These are phyloP conservation scores for Agonopterix subpropinquella DNA, from an alignment of 2,888 invertebrate species.

Conservation along the genomic window DNA sequence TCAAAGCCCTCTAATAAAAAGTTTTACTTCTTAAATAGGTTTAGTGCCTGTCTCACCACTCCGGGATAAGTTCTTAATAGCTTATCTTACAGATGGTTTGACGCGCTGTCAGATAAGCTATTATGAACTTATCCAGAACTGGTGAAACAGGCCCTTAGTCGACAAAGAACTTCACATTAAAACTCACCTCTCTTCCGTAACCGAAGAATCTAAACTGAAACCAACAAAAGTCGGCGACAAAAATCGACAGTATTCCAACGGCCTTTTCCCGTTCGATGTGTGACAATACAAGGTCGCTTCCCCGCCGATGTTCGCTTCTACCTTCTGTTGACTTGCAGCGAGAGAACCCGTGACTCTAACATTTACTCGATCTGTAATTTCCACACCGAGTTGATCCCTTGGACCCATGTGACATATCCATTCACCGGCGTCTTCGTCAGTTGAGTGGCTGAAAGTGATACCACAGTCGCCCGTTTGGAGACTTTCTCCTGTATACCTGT, in stretches of 20 bases:
- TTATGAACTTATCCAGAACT: no score
- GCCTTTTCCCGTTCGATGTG: constrained; percentile 49
- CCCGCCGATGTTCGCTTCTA: constrained; percentile 27
- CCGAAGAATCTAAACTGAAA: constrained; percentile 50
- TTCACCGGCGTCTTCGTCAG: constrained; percentile 40
- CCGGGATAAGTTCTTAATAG: no score
- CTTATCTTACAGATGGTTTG: no score
- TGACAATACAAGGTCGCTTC: constrained; percentile 52
- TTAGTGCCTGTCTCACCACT: no score
- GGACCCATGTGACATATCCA: constrained; percentile 72
- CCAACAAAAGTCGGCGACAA: constrained; percentile 50
- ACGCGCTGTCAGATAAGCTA: no score
- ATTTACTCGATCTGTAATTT: constrained; percentile 39
- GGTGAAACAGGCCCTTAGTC: no score
- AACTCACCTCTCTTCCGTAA: constrained; percentile 54
- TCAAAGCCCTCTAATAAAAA: no score
- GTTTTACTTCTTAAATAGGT: no score
- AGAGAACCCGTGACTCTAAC: constrained; percentile 63
- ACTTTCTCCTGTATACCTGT: constrained; percentile 58
- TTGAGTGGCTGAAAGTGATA: constrained; percentile 48
- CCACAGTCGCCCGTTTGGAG: constrained; percentile 62
- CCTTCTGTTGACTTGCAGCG: constrained; percentile 40
- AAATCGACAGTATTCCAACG: constrained; percentile 68
- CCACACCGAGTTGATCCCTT: constrained; percentile 39
- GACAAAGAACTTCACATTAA: no score